Percentiles rank a stretch among this genome's conserved stretches.
These are phyloP conservation scores for Gopherus flavomarginatus DNA, from an alignment of 2,113 vertebrate genomes.

Conservation along the genomic window DNA sequence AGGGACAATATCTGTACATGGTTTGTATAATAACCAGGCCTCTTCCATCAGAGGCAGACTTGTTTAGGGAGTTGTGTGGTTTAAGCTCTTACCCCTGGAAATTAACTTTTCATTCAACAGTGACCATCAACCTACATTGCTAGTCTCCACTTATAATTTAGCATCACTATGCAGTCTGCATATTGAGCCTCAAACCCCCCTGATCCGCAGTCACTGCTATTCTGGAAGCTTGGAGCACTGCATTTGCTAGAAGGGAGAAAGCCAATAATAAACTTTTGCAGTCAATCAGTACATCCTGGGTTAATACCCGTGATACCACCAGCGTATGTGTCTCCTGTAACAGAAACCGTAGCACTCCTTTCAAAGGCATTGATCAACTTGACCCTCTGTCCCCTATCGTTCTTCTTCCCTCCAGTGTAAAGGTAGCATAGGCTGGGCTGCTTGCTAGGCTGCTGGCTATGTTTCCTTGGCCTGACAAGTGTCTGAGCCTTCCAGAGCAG, in stretches of 20 bases:
- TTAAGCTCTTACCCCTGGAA: not conserved
- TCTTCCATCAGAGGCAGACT: not conserved
- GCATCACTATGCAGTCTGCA: not conserved
- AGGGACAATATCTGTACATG: not conserved
- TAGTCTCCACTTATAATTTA: not conserved
- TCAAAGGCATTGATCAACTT: not conserved
- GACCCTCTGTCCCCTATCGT: fast-evolving
- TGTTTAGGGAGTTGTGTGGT: not conserved
- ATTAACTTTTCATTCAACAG: not conserved
- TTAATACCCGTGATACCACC: not conserved
- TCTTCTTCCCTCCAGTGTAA: not conserved
- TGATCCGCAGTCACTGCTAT: not conserved
- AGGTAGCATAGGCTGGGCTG: not conserved
- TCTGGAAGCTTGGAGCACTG: not conserved
- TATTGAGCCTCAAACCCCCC: not conserved
- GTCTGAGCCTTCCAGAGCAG: not conserved
- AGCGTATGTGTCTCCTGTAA: not conserved
- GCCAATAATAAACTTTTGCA: not conserved
- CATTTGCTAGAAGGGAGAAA: not conserved
- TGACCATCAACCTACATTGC: not conserved
- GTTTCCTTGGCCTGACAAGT: not conserved
- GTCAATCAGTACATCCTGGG: not conserved
- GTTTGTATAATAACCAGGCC: not conserved
- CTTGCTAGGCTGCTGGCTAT: not conserved
- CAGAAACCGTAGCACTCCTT: fast-evolving